Conservation (phyloP, 2,113 vertebrate genomes). For the Dipodomys spectabilis region DNA sequence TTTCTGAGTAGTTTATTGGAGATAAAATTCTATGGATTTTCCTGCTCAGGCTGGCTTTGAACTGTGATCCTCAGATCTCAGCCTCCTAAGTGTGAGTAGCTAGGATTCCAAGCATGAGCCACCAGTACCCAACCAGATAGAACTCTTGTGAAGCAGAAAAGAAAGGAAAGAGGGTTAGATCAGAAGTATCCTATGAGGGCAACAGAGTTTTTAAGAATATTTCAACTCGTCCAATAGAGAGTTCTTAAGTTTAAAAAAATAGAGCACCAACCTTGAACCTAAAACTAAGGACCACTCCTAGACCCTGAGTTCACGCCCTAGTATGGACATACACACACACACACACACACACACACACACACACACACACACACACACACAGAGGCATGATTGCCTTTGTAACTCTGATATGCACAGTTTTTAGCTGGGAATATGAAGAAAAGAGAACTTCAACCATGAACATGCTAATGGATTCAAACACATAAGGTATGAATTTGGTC, state of each 20-base stretch:
- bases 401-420: too few species aligned
- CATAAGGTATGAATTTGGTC: background rate
- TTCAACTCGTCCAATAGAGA: background rate
- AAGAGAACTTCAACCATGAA: background rate
- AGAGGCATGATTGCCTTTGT: background rate
- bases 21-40: too few species aligned
- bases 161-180: background rate
- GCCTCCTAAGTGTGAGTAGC: too few species aligned
- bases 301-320: too few species aligned
- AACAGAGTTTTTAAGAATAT: background rate
- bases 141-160: background rate
- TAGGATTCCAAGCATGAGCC: too few species aligned
- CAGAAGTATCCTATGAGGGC: background rate
- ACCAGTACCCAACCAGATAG: too few species aligned
- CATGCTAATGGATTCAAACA: background rate
- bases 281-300: background rate
- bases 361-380: too few species aligned
- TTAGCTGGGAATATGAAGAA: background rate
- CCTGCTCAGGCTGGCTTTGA: too few species aligned
- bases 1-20: too few species aligned
- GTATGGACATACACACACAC: too few species aligned
- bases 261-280: background rate
- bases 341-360: too few species aligned
- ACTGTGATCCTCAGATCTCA: too few species aligned
- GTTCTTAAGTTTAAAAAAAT: background rate